These are phyloP conservation scores for Aphaenogaster ashmeadi DNA, from an alignment of 1,140 invertebrate genomes.

Conservation along the genomic window DNA sequence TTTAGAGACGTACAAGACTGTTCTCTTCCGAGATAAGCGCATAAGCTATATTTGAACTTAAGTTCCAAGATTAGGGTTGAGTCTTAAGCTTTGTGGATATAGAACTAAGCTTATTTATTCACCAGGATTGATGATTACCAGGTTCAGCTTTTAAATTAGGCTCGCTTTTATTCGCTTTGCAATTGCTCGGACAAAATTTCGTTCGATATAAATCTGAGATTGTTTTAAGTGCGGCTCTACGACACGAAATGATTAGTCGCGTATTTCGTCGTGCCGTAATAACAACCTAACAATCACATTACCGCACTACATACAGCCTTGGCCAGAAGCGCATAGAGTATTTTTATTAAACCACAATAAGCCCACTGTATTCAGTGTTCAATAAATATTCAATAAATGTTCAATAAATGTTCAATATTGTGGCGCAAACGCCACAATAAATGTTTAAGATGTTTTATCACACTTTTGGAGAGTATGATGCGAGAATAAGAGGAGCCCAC, in stretches of 20 bases:
- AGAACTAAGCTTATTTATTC: neutral
- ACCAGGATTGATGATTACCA: neutral
- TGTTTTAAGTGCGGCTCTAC: neutral
- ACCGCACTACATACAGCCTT: neutral
- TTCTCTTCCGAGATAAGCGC: neutral
- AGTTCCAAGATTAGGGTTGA: neutral
- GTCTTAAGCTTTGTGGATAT: neutral
- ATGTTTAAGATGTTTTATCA: neutral
- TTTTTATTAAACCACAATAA: neutral
- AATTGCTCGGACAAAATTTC: constrained; percentile 9
- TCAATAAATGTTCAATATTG: neutral
- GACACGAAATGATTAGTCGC: constrained; percentile 30
- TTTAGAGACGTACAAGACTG: neutral
- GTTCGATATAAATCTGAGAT: constrained; percentile 21
- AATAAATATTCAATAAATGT: too few relatives aligned
- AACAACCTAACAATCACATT: constrained; percentile 3
- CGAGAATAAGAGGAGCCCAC: neutral
- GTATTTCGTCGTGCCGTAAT: constrained; percentile 33
- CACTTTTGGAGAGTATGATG: neutral
- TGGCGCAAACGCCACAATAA: neutral
- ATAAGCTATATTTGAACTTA: neutral
- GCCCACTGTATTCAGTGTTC: neutral
- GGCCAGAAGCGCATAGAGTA: neutral
- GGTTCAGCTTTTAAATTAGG: constrained; percentile 4
- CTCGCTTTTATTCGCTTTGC: neutral